phyloP scores from a whole-genome alignment of 2,888 invertebrate genomes.

The Ochlodes sylvanus region DNA sequence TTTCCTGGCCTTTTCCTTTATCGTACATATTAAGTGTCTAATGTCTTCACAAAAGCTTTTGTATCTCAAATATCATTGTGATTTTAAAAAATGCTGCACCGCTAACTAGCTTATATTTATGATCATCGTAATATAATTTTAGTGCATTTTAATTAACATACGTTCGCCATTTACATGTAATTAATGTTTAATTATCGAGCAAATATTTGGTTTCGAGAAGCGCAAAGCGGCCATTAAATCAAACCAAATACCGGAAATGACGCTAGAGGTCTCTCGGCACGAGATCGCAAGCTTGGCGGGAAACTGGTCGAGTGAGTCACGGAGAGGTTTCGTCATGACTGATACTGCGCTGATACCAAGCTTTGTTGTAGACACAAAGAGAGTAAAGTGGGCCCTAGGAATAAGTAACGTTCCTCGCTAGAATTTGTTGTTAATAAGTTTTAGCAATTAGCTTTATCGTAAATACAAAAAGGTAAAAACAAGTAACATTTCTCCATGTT shows the following conservation, averaged over 20 bases:
- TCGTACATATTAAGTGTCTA: too few relatives aligned
- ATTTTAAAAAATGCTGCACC: too few relatives aligned
- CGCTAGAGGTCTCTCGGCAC: conserved; percentile 17
- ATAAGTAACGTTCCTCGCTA: neutral
- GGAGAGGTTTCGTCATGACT: conserved; percentile 5
- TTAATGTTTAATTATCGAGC: conserved; percentile 24
- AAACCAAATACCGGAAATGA: conserved; percentile 30
- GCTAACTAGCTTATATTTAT: too few relatives aligned
- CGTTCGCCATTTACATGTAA: conserved; percentile 4
- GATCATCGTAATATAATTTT: conserved; percentile 10
- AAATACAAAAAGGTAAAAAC: too few relatives aligned
- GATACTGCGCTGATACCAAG: neutral
- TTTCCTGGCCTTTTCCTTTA: too few relatives aligned
- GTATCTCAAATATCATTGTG: too few relatives aligned
- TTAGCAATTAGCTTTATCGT: too few relatives aligned
- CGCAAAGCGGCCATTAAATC: conserved; percentile 11
- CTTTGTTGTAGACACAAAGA: conserved; percentile 9
- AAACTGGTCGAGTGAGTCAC: conserved; percentile 27
- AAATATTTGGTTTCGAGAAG: conserved; percentile 20
- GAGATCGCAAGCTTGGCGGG: neutral
- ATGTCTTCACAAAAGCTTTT: too few relatives aligned
- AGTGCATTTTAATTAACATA: conserved; percentile 11
- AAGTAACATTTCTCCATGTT: too few relatives aligned
- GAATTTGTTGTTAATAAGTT: neutral
- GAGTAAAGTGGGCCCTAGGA: neutral